Base-by-base conservation (phyloP, 2,888 invertebrate genomes). In the Chromoteleia sp. region DNA sequence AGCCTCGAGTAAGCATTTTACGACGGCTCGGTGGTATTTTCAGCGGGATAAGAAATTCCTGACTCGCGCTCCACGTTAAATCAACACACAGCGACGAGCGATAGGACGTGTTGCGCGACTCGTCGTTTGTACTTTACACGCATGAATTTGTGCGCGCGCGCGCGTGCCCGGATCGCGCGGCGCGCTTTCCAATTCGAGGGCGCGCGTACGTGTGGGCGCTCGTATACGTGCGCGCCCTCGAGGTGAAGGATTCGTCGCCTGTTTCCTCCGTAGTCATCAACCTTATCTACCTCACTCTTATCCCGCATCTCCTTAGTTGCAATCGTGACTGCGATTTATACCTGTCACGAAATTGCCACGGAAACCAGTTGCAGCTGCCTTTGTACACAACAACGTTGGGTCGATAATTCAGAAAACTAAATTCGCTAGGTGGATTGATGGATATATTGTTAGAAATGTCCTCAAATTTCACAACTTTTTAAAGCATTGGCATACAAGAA, bases 31-130 rank as follows among this genome's bases (percentile, higher is more conserved):
- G 59, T 65, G 71, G 67, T 52, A 70, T 80, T 80, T 68, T 59
- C 65, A 29, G 70, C 43, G 30, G 76, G 83, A 81, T 82, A 82
- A 83, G 78, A 81, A 84, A 82, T 83, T 80, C 78, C 75, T 56
- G 48, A 78, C 77, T 76, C 77, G 78, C 39, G 68, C 73, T 36
- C 50, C 30, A 77, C 77, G 79, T 81, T 83, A 78, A 82, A 84
- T 83, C 78, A 54, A 58, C 68, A 68, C 45, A 54, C 58, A 15
- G 45, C 21, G 30, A 63, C 52, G 21, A 50, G 21, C 67, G 25
- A 54, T 52, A 41, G 54, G n/a, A n/a, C n/a, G 17, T 54, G 54
- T 29, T 52, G 45, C 41, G 19, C 29, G 17, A n/a, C 30, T 43
- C 36, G 50, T 14, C 10, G 50, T n/a, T 1, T 41, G 41, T 25